phyloP scores from a whole-genome alignment of 1,140 invertebrate species.

The Heliconius congener region DNA sequence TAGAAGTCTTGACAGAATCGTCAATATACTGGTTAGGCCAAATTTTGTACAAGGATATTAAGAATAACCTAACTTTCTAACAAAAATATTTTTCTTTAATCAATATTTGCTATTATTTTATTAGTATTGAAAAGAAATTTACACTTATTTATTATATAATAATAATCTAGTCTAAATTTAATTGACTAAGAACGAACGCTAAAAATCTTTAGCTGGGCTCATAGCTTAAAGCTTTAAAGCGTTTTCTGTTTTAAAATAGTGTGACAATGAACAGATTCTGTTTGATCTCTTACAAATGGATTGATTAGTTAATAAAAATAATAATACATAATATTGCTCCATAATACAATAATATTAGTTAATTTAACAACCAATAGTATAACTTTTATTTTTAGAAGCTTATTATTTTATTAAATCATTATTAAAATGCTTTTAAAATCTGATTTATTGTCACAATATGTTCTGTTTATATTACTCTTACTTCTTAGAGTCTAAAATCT shows the following conservation, averaged over 20 bases:
- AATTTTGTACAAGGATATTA: slow-evolving; percentile 11
- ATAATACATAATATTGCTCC: background rate
- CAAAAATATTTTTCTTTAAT: slow-evolving; percentile 22
- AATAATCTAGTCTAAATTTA: slow-evolving; percentile 36
- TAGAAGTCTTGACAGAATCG: background rate
- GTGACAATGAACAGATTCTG: slow-evolving; percentile 32
- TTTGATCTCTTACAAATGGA: background rate
- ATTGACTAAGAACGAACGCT: slow-evolving; percentile 71
- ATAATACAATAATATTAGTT: background rate
- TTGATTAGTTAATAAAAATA: background rate
- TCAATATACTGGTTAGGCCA: slow-evolving; percentile 4
- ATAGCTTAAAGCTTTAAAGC: slow-evolving; percentile 72
- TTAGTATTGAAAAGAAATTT: background rate
- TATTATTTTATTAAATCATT: background rate
- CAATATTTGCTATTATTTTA: slow-evolving; percentile 18
- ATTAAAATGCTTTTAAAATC: slow-evolving; percentile 19
- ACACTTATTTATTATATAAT: background rate
- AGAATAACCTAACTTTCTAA: background rate
- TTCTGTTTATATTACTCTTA: background rate
- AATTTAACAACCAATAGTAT: background rate
- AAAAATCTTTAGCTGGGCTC: slow-evolving; percentile 79
- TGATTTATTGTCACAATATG: slow-evolving; percentile 36
- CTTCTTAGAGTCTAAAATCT: background rate
- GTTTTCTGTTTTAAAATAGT: slow-evolving; percentile 44
- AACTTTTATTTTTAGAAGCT: background rate